A percentile compares a stretch with the other conserved stretches of the same genome.
phyloP scores from a whole-genome alignment of 2,888 invertebrate genomes.

The Cantharis rufa region DNA sequence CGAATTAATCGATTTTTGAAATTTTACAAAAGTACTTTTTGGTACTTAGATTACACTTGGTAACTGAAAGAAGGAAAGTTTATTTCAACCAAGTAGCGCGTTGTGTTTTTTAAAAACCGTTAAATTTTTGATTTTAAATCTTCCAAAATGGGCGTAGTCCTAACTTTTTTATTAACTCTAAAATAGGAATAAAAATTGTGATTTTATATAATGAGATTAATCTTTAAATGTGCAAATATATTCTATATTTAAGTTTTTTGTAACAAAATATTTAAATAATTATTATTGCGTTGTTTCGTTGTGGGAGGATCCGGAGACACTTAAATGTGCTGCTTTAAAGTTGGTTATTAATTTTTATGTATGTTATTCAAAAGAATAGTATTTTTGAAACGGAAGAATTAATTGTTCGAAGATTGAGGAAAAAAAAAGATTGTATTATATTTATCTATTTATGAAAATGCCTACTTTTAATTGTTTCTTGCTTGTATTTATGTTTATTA shows the following conservation, averaged over 20 bases:
- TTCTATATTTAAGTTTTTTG: conserved; percentile 1
- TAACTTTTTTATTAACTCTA: conserved; percentile 1
- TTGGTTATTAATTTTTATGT: conserved; percentile 6
- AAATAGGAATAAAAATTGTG: conserved; percentile 23
- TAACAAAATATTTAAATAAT: neutral
- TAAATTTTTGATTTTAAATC: conserved; percentile 11
- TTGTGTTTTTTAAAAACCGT: neutral
- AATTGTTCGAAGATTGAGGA: conserved; percentile 3
- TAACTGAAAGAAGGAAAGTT: neutral
- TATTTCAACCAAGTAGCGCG: neutral
- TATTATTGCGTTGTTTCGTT: conserved; percentile 4
- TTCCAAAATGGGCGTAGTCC: conserved; percentile 8
- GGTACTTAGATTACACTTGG: neutral
- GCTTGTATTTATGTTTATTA: conserved; percentile 24
- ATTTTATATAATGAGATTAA: conserved; percentile 29
- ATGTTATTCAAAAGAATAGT: conserved; percentile 4
- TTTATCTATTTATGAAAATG: conserved; percentile 23
- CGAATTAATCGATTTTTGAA: conserved; percentile 1
- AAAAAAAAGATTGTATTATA: neutral
- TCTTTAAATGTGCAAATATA: conserved; percentile 28
- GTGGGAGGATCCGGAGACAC: conserved; percentile 13
- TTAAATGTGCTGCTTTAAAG: conserved; percentile 4
- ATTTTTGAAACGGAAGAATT: neutral
- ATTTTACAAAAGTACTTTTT: conserved; percentile 4
- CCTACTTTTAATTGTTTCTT: conserved; percentile 20